These are phyloP conservation scores for Brenthis daphne DNA, from an alignment of 2,888 invertebrate genomes.

Conservation along the genomic window DNA sequence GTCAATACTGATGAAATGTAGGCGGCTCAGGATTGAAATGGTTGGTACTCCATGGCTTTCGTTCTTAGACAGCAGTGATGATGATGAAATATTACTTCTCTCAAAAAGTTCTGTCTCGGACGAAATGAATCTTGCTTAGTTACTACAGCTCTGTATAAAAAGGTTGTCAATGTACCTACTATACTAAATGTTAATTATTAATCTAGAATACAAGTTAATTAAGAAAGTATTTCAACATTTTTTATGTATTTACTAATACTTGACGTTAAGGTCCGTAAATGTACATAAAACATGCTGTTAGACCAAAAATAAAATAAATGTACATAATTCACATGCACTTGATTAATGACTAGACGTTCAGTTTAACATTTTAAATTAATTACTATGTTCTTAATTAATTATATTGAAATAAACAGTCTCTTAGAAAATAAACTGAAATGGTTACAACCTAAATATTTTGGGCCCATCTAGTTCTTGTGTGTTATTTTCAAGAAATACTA, in stretches of 20 bases:
- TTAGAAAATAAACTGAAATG: conserved; percentile 30
- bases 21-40: too few relatives aligned
- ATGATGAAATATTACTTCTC: too few relatives aligned
- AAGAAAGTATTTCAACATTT: too few relatives aligned
- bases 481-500: conserved; percentile 6
- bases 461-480: conserved; percentile 11
- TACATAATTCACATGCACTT: conserved; percentile 17
- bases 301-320: conserved; percentile 20
- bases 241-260: background rate
- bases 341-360: conserved; percentile 33
- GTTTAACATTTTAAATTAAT: conserved; percentile 38
- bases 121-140: too few relatives aligned
- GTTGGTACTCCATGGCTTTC: too few relatives aligned
- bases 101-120: too few relatives aligned
- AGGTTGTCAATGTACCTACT: too few relatives aligned
- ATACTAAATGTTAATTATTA: too few relatives aligned
- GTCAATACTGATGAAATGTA: too few relatives aligned
- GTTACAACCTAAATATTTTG: conserved; percentile 32
- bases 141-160: too few relatives aligned
- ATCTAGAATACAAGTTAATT: too few relatives aligned
- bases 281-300: conserved; percentile 12
- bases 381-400: conserved; percentile 31
- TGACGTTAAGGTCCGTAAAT: background rate
- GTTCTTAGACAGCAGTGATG: too few relatives aligned
- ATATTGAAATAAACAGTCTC: conserved; percentile 22